phyloP scores from a whole-genome alignment of 1,140 invertebrate genomes.

The Drosophila kepulauana region DNA sequence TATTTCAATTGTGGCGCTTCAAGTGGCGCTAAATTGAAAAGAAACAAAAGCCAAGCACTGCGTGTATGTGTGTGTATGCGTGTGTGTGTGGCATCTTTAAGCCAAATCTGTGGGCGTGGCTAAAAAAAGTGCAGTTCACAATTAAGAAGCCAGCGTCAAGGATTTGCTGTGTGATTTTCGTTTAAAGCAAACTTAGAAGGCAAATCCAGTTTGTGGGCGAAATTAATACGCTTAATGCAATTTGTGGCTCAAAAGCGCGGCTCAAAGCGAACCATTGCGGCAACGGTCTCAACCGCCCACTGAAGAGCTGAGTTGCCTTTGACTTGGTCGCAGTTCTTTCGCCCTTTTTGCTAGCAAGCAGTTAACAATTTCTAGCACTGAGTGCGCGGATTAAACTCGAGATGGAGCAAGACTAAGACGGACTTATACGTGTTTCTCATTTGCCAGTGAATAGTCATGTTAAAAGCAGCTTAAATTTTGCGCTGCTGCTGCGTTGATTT shows the following conservation, averaged over 20 bases:
- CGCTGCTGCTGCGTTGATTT: background rate
- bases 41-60: constrained; percentile 45
- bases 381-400: constrained; percentile 37
- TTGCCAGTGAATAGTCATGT: constrained; percentile 12
- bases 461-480: constrained; percentile 36
- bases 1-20: constrained; percentile 65
- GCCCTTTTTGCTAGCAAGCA: background rate
- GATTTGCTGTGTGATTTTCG: background rate
- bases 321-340: constrained; percentile 13
- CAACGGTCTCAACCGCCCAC: background rate
- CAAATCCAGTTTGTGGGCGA: constrained; percentile 43
- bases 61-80: background rate
- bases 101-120: background rate
- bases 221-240: constrained; percentile 79
- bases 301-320: constrained; percentile 6
- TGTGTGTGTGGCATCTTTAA: background rate
- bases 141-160: background rate
- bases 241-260: constrained; percentile 56
- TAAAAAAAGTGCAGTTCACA: constrained; percentile 12
- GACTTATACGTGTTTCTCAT: constrained; percentile 18
- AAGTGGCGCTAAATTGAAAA: constrained; percentile 58
- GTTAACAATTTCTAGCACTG: constrained; percentile 24
- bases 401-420: background rate
- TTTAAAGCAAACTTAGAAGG: constrained; percentile 7
- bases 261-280: constrained; percentile 43